Conservation (phyloP, 2,113 vertebrate species). For the Prunella himalayana region DNA sequence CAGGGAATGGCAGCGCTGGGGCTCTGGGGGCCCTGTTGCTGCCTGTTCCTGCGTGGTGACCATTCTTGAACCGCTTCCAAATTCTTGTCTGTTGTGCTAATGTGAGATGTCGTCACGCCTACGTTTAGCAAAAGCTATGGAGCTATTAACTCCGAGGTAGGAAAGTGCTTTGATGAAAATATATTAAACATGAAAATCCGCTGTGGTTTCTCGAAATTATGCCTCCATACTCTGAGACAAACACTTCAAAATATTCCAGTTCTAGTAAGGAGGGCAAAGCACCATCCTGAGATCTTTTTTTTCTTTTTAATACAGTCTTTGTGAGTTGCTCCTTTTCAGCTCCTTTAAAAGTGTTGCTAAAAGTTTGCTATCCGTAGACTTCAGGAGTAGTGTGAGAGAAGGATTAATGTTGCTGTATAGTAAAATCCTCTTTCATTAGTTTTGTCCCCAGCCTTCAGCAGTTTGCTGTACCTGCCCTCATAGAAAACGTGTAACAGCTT, state of each 20-base stretch:
- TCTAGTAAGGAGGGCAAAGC: background rate
- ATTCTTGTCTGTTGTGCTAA: slow-evolving; percentile 47
- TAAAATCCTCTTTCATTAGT: background rate
- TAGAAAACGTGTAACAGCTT: background rate
- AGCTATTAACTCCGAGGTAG: background rate
- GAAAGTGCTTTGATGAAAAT: slow-evolving; percentile 15
- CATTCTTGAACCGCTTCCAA: slow-evolving; percentile 36
- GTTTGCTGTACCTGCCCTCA: background rate
- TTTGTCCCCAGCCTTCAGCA: background rate
- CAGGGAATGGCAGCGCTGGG: background rate
- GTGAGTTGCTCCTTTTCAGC: background rate
- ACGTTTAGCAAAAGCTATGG: slow-evolving; percentile 4
- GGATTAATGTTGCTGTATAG: fast-evolving
- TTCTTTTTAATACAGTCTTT: background rate
- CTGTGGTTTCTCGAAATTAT: background rate
- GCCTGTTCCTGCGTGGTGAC: background rate
- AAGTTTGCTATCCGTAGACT: background rate
- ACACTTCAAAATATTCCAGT: background rate
- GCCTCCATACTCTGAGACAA: background rate
- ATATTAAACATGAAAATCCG: background rate
- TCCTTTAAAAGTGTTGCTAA: background rate
- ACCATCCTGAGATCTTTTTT: background rate
- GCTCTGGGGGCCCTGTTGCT: background rate
- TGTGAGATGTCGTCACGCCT: slow-evolving; percentile 32
- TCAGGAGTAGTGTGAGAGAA: background rate